Evolutionary conservation across 2,888 invertebrate genomes (phyloP).

Genomic region (Aleiodes alternator): DNA sequence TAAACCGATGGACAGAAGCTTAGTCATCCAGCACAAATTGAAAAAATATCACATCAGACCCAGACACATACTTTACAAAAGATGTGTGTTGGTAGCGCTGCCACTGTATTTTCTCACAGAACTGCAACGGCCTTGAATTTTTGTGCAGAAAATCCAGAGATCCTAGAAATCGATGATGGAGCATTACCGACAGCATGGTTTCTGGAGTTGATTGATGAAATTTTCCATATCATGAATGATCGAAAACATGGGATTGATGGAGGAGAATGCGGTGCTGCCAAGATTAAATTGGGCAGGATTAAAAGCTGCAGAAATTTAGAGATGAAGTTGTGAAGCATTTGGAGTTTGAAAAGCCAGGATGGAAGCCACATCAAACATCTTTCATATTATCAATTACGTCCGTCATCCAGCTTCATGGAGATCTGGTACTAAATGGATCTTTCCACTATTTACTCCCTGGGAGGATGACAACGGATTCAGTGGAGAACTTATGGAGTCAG

Average conservation of each 20-base stretch:
- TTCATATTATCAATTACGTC: background rate
- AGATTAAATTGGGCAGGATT: no score
- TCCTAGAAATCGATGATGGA: background rate
- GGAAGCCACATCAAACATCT: constrained; percentile 27
- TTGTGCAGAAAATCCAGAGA: background rate
- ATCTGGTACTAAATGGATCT: background rate
- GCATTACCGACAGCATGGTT: constrained; percentile 23
- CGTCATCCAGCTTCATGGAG: constrained; percentile 4
- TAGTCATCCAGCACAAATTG: background rate
- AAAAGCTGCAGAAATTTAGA: background rate
- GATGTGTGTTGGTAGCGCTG: constrained; percentile 12
- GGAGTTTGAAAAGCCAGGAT: constrained; percentile 8
- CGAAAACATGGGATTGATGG: constrained; percentile 9
- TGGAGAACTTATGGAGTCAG: constrained; percentile 20
- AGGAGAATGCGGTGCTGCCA: background rate
- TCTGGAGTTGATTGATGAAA: background rate
- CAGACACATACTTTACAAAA: constrained; percentile 7
- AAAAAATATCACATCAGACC: background rate
- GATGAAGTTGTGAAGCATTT: background rate
- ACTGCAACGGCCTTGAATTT: constrained; percentile 15
- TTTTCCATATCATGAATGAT: constrained; percentile 19
- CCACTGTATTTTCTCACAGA: background rate
- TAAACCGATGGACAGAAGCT: background rate
- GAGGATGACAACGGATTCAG: constrained; percentile 16
- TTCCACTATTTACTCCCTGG: background rate